phyloP scores from a whole-genome alignment of 2,113 vertebrate genomes.

The Pygoscelis adeliae region DNA sequence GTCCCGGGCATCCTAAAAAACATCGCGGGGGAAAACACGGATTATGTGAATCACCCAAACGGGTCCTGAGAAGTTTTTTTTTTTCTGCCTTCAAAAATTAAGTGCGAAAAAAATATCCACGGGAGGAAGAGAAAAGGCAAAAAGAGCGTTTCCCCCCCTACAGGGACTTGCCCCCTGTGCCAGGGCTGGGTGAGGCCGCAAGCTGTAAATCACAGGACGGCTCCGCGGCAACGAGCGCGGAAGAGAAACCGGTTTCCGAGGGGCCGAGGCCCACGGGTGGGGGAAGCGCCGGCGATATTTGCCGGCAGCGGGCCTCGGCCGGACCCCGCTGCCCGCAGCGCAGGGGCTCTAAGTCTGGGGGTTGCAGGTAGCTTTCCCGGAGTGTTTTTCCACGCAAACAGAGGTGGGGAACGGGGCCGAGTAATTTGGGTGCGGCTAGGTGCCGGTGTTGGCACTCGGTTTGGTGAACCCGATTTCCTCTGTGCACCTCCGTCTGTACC shows the following conservation, averaged over 20 bases:
- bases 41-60: neutral
- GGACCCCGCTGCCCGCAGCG: fast-evolving
- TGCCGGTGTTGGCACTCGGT: too few relatives aligned
- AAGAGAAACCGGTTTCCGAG: neutral
- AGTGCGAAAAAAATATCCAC: fast-evolving
- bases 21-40: neutral
- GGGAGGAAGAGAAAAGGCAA: fast-evolving
- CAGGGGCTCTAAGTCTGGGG: fast-evolving
- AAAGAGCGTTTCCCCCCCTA: fast-evolving
- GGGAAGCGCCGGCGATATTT: neutral
- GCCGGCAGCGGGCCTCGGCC: neutral
- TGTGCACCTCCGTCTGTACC: fast-evolving
- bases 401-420: neutral
- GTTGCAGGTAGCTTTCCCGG: neutral
- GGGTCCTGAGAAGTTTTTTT: too few relatives aligned
- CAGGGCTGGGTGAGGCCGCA: neutral
- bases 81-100: neutral
- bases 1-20: neutral
- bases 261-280: neutral
- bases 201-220: too few relatives aligned
- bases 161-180: neutral
- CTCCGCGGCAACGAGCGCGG: neutral
- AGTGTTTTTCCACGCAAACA: neutral
- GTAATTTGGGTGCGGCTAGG: neutral
- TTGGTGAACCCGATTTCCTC: neutral